Evolutionary conservation across 2,797 vertebrate genomes (phyloP), one percentile per base, ranked within the genome.

Genomic region (Acanthurus lineatus): DNA sequence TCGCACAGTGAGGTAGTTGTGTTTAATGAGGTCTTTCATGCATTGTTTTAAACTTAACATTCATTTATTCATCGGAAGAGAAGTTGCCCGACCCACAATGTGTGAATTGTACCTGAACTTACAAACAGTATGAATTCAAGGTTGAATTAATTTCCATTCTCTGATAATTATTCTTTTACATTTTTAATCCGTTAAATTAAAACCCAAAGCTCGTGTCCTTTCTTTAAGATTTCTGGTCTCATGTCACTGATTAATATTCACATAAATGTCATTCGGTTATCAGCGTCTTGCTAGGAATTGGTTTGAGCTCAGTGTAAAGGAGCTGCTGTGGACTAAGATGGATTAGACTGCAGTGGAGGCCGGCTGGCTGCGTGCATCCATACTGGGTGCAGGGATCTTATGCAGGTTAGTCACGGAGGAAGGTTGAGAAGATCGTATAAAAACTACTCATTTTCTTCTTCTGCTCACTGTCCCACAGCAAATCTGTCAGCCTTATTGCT

Each of bases 391-490:
- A 47, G 73, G 69, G 60, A 22, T 85, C 76, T 84, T 85, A 75
- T 78, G 86, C 82, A 89, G 82, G 88, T 87, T 73, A 72, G 90
- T 89, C 87, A 87, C 67, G 61, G 70, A 75, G 73, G 49, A 75
- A 75, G 80, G 53, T 58, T 35, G 45, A 73, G 67, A 78, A 74
- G 73, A 81, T 77, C 28, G 9, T 71, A 86, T 88, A 25, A 76
- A 86, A 91, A 92, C 83, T 81, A 22, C 60, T 83, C 28, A 68
- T 90, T 77, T 32, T 59, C 82, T 53, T 32, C 38, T 57, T 54
- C 72, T 52, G 38, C 52, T 84, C 68, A 35, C 66, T 35, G 67
- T 77, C 90, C 82, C 56, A 45, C 79, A 69, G 75, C 77, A 77
- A 76, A 89, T 90, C 85, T 80, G 82, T 88, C 79, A 63, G 52